Evolutionary conservation across 1,140 invertebrate species (phyloP).

Genomic region (Rhagoletis zephyria): DNA sequence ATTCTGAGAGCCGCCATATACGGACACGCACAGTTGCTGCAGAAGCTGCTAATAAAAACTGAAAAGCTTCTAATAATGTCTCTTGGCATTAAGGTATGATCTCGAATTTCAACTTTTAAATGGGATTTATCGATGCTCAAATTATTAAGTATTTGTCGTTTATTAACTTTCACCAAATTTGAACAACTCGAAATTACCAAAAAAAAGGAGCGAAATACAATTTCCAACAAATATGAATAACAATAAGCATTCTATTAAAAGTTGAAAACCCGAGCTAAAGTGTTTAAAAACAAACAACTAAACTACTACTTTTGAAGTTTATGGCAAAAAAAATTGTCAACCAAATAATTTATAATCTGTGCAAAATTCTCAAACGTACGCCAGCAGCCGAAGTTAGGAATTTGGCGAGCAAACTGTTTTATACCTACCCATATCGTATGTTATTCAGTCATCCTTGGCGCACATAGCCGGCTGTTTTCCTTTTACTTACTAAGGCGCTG

Average conservation of each 20-base stretch:
- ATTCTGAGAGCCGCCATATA: too few relatives aligned
- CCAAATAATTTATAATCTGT: constrained; percentile 40
- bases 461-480: background rate
- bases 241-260: constrained; percentile 37
- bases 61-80: too few relatives aligned
- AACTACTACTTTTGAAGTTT: background rate
- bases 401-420: background rate
- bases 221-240: constrained; percentile 5
- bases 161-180: too few relatives aligned
- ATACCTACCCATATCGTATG: too few relatives aligned
- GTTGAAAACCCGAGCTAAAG: background rate
- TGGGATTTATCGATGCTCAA: too few relatives aligned
- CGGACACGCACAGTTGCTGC: too few relatives aligned
- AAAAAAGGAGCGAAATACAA: too few relatives aligned
- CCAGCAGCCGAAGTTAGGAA: background rate
- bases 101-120: too few relatives aligned
- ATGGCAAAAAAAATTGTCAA: constrained; percentile 1
- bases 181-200: too few relatives aligned
- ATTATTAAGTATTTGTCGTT: too few relatives aligned
- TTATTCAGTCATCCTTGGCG: background rate
- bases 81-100: too few relatives aligned
- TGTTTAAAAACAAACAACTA: background rate
- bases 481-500: background rate
- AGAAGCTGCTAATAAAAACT: too few relatives aligned
- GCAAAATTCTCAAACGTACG: background rate